Evolutionary conservation across 1,140 invertebrate species (phyloP).

Genomic region (Drosophila tropicalis): DNA sequence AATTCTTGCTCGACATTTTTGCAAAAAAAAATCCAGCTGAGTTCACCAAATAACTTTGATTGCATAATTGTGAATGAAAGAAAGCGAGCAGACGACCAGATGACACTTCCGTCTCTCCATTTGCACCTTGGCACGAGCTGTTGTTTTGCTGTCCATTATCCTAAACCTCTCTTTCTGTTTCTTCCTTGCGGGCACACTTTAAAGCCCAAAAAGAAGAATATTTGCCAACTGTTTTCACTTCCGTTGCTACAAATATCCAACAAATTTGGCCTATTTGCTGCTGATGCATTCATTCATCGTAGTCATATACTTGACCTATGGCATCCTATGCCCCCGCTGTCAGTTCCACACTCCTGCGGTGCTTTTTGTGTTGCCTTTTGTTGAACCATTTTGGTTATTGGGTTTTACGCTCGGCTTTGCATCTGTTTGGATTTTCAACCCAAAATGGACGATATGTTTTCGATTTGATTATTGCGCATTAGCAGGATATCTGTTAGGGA

Average conservation of each 20-base stretch:
- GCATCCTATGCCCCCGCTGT: constrained; percentile 59
- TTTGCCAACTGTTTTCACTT: constrained; percentile 53
- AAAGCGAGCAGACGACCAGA: constrained; percentile 32
- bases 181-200: constrained; percentile 25
- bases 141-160: constrained; percentile 10
- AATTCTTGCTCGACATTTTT: constrained; percentile 9
- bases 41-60: constrained; percentile 49
- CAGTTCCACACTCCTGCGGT: constrained; percentile 56
- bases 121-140: constrained; percentile 72
- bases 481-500: constrained; percentile 27
- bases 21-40: constrained; percentile 25
- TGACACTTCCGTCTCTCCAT: constrained; percentile 57
- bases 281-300: constrained; percentile 52
- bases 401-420: constrained; percentile 74
- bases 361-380: constrained; percentile 52
- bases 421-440: constrained; percentile 71
- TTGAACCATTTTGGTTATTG: constrained; percentile 59
- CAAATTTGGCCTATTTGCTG: constrained; percentile 8
- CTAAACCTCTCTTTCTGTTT: neutral
- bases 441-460: constrained; percentile 70
- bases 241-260: constrained; percentile 37
- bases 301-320: constrained; percentile 63
- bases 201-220: constrained; percentile 20
- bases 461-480: constrained; percentile 46
- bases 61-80: constrained; percentile 54